Evolutionary conservation across 2,888 invertebrate species (phyloP), one percentile per base, ranked within the genome.

Genomic region (Drosophila meridionalis): DNA sequence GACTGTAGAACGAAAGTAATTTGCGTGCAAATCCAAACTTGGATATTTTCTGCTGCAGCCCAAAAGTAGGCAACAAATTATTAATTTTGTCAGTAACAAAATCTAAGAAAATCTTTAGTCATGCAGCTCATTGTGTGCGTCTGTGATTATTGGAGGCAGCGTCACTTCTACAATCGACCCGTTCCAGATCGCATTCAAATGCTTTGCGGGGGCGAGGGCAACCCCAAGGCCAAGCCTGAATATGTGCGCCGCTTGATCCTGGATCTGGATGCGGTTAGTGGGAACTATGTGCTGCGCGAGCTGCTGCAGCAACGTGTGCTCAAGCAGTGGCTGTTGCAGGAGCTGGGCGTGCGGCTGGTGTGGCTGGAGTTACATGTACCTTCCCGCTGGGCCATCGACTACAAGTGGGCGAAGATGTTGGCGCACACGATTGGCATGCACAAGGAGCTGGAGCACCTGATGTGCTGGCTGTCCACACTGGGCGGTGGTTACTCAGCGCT

Each of bases 401-500:
- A 95, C 92, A 94, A 94, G 71, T 96, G 96, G 95, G 94, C 94
- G 83, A 87, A 93, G 38, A 93, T 93, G 82, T 87, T 95, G 38
- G 92, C 92, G 14, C 75, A 86, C 42, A 92, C 95, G 85, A 90
- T 94, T 1, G 87, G 95, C 94, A 96, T 95, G 80, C 94, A 94
- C 82, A 94, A 96, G 71, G 97, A 97, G 93, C 93, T 97, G 83
- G 97, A 97, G 82, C 95, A 96, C 93, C 95, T 97, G 28, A 95
- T 99, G 94, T 98, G 98, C 36, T 98, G 98, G 98, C 93, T 99
- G 36, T 99, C 99, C 30, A 99, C 99, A 0, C 94, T 99, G 30
- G 99, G 99, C 6, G 99, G 99, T 57, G 99, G 98, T 2, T 99
- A 97, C 93, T 99, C 99, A 2, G 97, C 99, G 2, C 94, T 99